These are phyloP conservation scores for Parochlus steinenii DNA, from an alignment of 2,888 invertebrate species.

Conservation along the genomic window DNA sequence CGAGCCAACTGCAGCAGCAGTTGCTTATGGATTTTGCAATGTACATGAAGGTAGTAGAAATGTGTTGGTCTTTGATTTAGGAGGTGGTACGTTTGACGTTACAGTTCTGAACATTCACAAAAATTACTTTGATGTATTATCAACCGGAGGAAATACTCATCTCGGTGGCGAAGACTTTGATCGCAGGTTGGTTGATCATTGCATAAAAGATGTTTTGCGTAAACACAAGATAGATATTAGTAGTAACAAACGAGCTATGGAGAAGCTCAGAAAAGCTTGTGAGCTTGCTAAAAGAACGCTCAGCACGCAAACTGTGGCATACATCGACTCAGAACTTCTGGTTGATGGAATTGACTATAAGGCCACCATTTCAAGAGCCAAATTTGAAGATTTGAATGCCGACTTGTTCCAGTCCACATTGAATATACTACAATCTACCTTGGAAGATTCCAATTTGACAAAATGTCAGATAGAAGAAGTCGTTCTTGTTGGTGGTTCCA, in stretches of 20 bases:
- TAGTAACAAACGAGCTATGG: conserved; percentile 74
- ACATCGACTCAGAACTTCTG: conserved; percentile 89
- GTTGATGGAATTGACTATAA: conserved; percentile 94
- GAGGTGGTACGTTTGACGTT: conserved; percentile 90
- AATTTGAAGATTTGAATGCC: conserved; percentile 93
- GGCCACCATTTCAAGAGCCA: conserved; percentile 87
- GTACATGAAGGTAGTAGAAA: conserved; percentile 66
- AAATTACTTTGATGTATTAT: conserved; percentile 83
- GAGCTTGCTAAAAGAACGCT: conserved; percentile 75
- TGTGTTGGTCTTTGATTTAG: conserved; percentile 63
- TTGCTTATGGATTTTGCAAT: conserved; percentile 82
- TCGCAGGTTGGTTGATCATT: conserved; percentile 78
- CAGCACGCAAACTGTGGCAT: conserved; percentile 76
- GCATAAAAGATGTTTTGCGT: conserved; percentile 79
- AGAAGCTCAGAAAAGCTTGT: conserved; percentile 84
- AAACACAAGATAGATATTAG: conserved; percentile 84
- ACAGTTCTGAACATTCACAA: conserved; percentile 90
- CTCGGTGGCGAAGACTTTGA: conserved; percentile 90
- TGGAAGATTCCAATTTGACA: conserved; percentile 93
- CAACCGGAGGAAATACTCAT: conserved; percentile 91
- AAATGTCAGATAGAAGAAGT: conserved; percentile 81
- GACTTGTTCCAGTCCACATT: conserved; percentile 92
- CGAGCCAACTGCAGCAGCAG: conserved; percentile 82
- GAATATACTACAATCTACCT: conserved; percentile 91
- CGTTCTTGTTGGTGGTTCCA: conserved; percentile 88